These are phyloP conservation scores for Hippopotamyrus pictus DNA, from an alignment of 2,797 vertebrate species.

Conservation along the genomic window DNA sequence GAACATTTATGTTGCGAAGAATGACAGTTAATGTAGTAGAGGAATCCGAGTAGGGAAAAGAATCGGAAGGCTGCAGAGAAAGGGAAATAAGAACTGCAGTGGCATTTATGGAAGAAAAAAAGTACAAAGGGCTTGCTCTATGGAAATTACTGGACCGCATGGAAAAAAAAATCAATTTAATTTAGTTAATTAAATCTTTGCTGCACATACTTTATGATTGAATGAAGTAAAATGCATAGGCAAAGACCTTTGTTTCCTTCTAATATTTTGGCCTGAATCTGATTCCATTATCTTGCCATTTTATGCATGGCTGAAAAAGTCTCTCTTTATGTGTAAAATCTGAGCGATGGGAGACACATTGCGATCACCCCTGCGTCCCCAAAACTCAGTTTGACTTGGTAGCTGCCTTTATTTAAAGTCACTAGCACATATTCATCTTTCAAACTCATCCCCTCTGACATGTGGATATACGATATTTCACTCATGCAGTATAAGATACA, in stretches of 20 bases:
- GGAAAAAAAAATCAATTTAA: not conserved
- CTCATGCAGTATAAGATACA: not conserved
- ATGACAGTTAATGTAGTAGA: not conserved
- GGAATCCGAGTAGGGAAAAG: not conserved
- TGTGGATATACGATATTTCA: not conserved
- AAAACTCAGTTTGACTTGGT: not conserved
- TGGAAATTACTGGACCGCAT: not conserved
- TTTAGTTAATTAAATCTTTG: slow-evolving; percentile 4
- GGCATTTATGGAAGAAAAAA: not conserved
- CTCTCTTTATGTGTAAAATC: not conserved
- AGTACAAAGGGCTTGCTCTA: not conserved
- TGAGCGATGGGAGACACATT: not conserved
- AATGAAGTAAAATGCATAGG: not conserved
- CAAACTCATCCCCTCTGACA: not conserved
- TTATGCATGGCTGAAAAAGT: not conserved
- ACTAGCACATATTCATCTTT: not conserved
- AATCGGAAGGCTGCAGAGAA: not conserved
- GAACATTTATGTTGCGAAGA: not conserved
- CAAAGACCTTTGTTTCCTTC: not conserved
- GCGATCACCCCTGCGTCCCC: not conserved
- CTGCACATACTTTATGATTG: not conserved
- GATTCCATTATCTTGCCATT: not conserved
- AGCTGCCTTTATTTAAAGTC: not conserved
- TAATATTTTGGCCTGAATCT: not conserved
- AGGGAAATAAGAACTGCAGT: not conserved